phyloP scores from a whole-genome alignment of 2,888 invertebrate species.

The Luffia ferchaultella region DNA sequence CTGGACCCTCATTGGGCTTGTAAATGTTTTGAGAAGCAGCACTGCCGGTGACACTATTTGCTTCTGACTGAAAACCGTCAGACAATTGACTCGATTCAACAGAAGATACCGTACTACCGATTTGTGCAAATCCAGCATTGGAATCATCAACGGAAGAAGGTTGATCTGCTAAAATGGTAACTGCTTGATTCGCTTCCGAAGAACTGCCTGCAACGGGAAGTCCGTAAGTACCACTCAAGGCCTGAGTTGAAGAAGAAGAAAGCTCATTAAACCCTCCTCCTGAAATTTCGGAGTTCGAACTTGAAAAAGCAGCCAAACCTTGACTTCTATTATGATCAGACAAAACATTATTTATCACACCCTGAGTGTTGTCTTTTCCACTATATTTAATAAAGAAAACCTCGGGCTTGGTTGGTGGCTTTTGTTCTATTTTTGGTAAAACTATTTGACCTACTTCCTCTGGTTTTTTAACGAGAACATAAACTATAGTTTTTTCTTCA shows the following conservation, averaged over 20 bases:
- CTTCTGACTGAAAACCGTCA: too few relatives aligned
- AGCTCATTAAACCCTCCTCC: background rate
- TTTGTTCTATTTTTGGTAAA: conserved; percentile 72
- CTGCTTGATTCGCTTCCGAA: conserved; percentile 4
- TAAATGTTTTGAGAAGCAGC: too few relatives aligned
- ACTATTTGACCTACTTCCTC: conserved; percentile 73
- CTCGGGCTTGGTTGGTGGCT: conserved; percentile 78
- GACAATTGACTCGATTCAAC: too few relatives aligned
- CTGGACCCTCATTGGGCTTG: too few relatives aligned
- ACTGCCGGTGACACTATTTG: too few relatives aligned
- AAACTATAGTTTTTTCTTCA: conserved; percentile 79
- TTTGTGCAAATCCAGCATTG: conserved; percentile 3
- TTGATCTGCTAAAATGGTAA: conserved; percentile 4
- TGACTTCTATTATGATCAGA: conserved; percentile 38
- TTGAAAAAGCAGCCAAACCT: conserved; percentile 14
- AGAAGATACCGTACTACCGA: background rate
- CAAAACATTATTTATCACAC: conserved; percentile 52
- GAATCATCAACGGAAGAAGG: conserved; percentile 8
- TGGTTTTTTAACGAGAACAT: conserved; percentile 79
- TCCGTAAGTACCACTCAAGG: background rate
- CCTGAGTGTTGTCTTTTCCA: conserved; percentile 64
- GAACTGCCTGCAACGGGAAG: conserved; percentile 2
- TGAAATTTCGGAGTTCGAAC: too few relatives aligned
- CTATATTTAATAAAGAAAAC: conserved; percentile 83
- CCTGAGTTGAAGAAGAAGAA: background rate